Evolutionary conservation across 2,797 vertebrate genomes (phyloP).

Genomic region (Myiothlypis chrysogaster): DNA sequence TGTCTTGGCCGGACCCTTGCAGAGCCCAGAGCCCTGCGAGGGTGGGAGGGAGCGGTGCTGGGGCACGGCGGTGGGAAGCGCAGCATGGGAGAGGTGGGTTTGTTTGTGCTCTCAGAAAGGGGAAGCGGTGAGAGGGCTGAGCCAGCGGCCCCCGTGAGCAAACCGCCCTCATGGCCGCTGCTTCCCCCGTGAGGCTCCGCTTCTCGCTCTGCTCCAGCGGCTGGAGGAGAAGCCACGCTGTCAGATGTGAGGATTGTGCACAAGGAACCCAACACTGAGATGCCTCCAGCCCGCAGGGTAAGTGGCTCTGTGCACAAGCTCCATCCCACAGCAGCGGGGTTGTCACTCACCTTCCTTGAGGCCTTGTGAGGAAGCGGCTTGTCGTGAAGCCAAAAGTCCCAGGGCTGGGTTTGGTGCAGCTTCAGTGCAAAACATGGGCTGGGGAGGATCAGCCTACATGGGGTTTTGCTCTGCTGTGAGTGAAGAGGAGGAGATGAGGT

Average conservation of each 20-base stretch:
- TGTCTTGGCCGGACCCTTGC: neutral
- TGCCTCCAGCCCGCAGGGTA: neutral
- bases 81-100: neutral
- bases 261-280: accelerated
- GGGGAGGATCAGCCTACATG: neutral
- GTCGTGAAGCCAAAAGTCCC: neutral
- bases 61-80: accelerated
- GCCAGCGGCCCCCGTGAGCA: neutral
- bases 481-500: neutral
- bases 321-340: accelerated
- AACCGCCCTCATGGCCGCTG: neutral
- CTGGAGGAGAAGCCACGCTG: neutral
- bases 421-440: neutral
- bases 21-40: accelerated
- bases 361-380: neutral
- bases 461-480: neutral
- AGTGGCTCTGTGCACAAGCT: neutral
- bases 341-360: neutral
- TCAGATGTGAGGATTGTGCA: accelerated
- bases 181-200: neutral
- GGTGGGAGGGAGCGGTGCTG: accelerated
- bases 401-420: neutral
- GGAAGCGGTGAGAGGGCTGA: constrained; percentile 30
- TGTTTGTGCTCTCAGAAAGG: neutral
- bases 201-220: neutral